These are phyloP conservation scores for Sebastes kiyomatsui DNA, from an alignment of 2,797 vertebrate genomes.

Conservation along the genomic window DNA sequence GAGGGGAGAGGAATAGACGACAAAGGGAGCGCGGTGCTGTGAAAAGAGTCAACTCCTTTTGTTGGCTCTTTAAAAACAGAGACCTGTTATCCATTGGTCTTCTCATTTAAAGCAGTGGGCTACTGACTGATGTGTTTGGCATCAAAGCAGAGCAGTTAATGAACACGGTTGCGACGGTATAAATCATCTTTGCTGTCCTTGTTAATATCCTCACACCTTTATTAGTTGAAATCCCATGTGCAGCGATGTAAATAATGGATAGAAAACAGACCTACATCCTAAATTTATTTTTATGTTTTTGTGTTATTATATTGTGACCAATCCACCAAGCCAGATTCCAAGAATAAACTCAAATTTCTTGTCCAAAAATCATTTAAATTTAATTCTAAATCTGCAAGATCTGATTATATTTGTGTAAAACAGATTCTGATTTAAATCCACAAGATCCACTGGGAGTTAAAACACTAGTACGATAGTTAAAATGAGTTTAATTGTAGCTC, in stretches of 20 bases:
- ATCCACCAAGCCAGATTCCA: background rate
- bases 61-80: constrained; percentile 48
- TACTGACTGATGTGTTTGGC: background rate
- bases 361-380: background rate
- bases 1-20: constrained; percentile 55
- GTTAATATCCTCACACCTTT: background rate
- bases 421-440: background rate
- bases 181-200: background rate
- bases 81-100: constrained; percentile 24
- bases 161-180: background rate
- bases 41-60: constrained; percentile 56
- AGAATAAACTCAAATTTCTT: background rate
- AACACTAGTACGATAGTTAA: background rate
- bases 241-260: background rate
- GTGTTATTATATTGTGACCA: background rate
- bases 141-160: constrained; percentile 16
- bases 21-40: constrained; percentile 37
- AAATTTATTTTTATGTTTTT: background rate
- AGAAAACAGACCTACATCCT: background rate
- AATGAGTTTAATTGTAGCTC: background rate
- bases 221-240: background rate
- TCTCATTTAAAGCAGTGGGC: constrained; percentile 8
- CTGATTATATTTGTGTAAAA: background rate
- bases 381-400: background rate
- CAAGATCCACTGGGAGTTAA: background rate